Evolutionary conservation across 2,113 vertebrate genomes (phyloP), one percentile per base, ranked within the genome.

Genomic region (Odocoileus virginianus): DNA sequence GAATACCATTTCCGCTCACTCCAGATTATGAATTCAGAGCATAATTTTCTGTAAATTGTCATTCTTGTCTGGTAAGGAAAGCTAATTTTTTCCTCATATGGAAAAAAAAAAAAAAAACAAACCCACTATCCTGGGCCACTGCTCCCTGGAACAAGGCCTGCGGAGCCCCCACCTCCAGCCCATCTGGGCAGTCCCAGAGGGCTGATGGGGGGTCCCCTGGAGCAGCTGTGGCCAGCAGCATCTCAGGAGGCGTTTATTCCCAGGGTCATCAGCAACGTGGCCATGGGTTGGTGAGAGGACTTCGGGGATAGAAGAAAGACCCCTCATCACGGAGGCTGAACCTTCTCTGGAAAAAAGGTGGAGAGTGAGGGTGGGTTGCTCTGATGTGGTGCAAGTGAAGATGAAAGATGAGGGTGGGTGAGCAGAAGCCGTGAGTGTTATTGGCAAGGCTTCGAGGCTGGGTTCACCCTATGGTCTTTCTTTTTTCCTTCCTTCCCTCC

Each of bases 31-130:
- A 90, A 97, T 97, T 87, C 93, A 82, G 89, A 87, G 96, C 88
- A 58, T 90, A 40, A 87, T 97, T 96, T 96, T 95, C 97, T 89
- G 90, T 67, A 91, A 97, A 97, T 97, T 96, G 96, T 97, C 97
- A 96, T 98, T 97, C 94, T 97, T 50, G 55, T 94, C 92, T 96
- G 95, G 90, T 95, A 89, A 97, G 97, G 89, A 96, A 79, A 84
- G 94, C 97, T 94, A 76, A 90, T 94, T 92, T 94, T 71, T 87
- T 47, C 36, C 15, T 58, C 67, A 57, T 16, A 52, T 54, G 40
- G 81, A 12, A 23, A 54, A 84, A 58, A 36, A 84, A 58, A 36
- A 36, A 36, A 47, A 61, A 25, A 23, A 57, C 2, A 33, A 60
- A 3, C 12, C 27, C 79, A 7, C 54, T 23, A 13, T 43, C 27